A percentile compares a stretch with the other conserved stretches of the same genome.
phyloP scores from a whole-genome alignment of 2,797 vertebrate species.

The Poeciliopsis infans region DNA sequence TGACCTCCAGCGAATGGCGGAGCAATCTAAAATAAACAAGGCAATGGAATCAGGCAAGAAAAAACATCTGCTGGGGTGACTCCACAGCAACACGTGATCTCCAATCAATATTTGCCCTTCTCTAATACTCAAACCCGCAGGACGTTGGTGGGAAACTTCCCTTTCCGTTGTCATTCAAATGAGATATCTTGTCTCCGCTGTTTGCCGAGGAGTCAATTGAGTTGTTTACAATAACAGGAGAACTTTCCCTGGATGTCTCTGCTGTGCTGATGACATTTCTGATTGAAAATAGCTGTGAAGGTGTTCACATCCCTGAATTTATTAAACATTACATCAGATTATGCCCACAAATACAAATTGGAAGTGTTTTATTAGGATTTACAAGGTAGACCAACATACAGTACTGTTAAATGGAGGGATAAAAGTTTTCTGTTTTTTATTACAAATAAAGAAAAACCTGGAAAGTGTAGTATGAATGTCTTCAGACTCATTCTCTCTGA shows the following conservation, averaged over 20 bases:
- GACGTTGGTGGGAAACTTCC: slow-evolving; percentile 76
- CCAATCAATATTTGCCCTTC: slow-evolving; percentile 72
- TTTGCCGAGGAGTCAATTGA: slow-evolving; percentile 48
- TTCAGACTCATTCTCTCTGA: neutral
- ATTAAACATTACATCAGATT: neutral
- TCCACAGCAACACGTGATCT: slow-evolving; percentile 47
- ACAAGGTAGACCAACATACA: neutral
- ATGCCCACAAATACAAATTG: neutral
- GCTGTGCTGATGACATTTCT: neutral
- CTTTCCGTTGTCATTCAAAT: slow-evolving; percentile 79
- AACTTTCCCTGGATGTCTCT: slow-evolving; percentile 16
- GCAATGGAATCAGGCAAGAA: slow-evolving; percentile 66
- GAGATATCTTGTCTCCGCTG: slow-evolving; percentile 34
- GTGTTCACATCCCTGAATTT: neutral
- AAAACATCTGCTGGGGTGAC: slow-evolving; percentile 81
- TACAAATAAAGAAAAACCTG: neutral
- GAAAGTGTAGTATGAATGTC: neutral
- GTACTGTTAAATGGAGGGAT: neutral
- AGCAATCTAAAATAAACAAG: slow-evolving; percentile 80
- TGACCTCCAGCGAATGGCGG: slow-evolving; percentile 78
- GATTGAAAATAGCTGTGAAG: neutral
- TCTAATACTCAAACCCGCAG: slow-evolving; percentile 58
- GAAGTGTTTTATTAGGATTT: neutral
- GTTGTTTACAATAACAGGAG: slow-evolving; percentile 35
- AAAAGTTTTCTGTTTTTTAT: neutral